phyloP scores from a whole-genome alignment of 2,113 vertebrate species.

The Lonchura striata region DNA sequence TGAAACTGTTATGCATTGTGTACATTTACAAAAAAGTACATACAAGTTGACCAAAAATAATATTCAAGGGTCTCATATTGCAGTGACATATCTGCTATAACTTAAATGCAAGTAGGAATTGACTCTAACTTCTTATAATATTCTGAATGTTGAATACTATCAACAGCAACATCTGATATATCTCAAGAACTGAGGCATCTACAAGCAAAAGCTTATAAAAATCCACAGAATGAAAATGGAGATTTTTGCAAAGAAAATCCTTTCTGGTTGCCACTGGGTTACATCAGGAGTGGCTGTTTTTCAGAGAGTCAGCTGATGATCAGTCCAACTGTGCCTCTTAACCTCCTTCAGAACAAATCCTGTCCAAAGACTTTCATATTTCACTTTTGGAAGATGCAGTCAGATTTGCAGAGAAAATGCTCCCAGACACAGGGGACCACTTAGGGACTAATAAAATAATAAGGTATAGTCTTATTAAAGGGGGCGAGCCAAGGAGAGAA shows the following conservation, averaged over 20 bases:
- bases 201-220: not conserved
- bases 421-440: not conserved
- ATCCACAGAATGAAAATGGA: not conserved
- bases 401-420: not conserved
- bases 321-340: not conserved
- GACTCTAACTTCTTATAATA: not conserved
- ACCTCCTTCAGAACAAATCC: not conserved
- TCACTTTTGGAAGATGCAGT: not conserved
- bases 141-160: not conserved
- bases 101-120: not conserved
- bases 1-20: not conserved
- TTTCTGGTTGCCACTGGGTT: not conserved
- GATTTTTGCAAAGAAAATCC: not conserved
- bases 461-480: not conserved
- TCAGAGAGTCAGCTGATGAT: not conserved
- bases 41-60: not conserved
- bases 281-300: not conserved
- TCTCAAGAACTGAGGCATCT: not conserved
- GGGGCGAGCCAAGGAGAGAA: not conserved
- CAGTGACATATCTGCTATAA: not conserved
- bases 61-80: not conserved
- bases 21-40: not conserved
- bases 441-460: slow-evolving; percentile 37
- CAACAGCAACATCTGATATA: not conserved
- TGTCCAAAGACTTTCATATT: not conserved